phyloP scores from a whole-genome alignment of 53 echinoderm and acorn worm genomes.

The Stichopus horrens region DNA sequence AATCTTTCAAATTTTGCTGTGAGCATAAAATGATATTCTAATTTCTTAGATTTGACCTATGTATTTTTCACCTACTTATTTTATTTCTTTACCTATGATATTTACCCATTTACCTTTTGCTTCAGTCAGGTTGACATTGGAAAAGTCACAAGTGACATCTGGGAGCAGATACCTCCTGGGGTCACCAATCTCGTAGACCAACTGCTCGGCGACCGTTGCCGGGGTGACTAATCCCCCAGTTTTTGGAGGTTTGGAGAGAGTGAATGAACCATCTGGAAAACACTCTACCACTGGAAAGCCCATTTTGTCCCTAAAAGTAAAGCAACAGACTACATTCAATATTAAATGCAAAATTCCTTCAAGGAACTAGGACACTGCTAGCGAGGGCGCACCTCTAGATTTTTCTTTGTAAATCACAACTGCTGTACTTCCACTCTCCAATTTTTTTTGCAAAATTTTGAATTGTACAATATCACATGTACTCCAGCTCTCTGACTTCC shows the following conservation, averaged over 20 bases:
- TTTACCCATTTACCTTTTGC: slow-evolving; percentile 60
- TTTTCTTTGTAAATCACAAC: no score
- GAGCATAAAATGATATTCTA: no score
- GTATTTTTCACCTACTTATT: no score
- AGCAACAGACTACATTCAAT: neutral
- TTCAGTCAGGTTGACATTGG: slow-evolving; percentile 71
- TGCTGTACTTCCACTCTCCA: neutral
- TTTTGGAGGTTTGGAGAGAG: slow-evolving; percentile 93
- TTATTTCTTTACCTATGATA: neutral
- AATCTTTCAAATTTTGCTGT: no score
- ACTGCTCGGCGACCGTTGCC: slow-evolving; percentile 95
- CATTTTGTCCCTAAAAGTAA: slow-evolving; percentile 78
- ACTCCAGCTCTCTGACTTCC: no score
- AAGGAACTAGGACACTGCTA: neutral
- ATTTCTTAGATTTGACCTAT: no score
- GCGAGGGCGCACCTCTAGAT: no score
- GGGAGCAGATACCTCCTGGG: slow-evolving; percentile 84
- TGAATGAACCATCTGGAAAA: slow-evolving; percentile 73
- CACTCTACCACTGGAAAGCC: slow-evolving; percentile 94
- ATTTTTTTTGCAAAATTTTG: no score
- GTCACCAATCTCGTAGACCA: slow-evolving; percentile 96
- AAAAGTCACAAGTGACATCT: slow-evolving; percentile 95
- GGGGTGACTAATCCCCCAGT: slow-evolving; percentile 95
- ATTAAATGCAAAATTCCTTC: no score
- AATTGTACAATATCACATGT: no score